Percentiles rank a stretch among this genome's conserved stretches.
Evolutionary conservation across 2,113 vertebrate genomes (phyloP).

Genomic region (Danionella cerebrum): DNA sequence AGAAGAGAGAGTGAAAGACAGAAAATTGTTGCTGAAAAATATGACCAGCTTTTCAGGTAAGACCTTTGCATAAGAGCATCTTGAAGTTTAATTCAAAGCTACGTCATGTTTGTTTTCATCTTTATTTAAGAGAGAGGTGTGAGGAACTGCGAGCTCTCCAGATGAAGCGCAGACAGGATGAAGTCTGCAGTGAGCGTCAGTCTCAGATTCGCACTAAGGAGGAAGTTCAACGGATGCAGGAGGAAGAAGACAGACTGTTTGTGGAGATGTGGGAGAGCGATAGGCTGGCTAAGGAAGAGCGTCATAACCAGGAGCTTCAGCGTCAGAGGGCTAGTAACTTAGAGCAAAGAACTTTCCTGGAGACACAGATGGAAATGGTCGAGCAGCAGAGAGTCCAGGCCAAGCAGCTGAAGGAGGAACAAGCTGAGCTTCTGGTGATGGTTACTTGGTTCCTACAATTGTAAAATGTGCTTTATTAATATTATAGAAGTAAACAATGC

Average conservation of each 20-base stretch:
- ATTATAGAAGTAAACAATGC: no score
- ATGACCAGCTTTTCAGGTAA: constrained; percentile 85
- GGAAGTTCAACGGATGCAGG: constrained; percentile 44
- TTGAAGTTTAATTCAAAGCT: background rate
- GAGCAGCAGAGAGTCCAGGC: constrained; percentile 46
- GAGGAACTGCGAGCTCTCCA: constrained; percentile 62
- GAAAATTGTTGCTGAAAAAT: constrained; percentile 69
- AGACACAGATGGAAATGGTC: constrained; percentile 47
- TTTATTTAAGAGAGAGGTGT: constrained; percentile 62
- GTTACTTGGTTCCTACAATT: background rate
- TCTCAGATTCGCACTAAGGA: constrained; percentile 65
- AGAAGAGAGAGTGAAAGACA: constrained; percentile 72
- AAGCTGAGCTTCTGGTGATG: constrained; percentile 66
- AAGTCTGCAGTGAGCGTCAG: constrained; percentile 58
- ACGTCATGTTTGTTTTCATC: background rate
- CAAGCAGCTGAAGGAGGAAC: constrained; percentile 63
- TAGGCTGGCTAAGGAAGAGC: constrained; percentile 65
- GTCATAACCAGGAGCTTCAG: constrained; percentile 32
- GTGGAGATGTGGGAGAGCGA: constrained; percentile 73
- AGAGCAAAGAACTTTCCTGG: constrained; percentile 45
- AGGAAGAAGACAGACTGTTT: constrained; percentile 65
- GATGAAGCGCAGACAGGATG: constrained; percentile 42
- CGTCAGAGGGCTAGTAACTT: constrained; percentile 26
- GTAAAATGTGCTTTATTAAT: no score
- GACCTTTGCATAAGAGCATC: no score